Conservation (phyloP, 1,140 invertebrate species). For the Eriosoma lanigerum region DNA sequence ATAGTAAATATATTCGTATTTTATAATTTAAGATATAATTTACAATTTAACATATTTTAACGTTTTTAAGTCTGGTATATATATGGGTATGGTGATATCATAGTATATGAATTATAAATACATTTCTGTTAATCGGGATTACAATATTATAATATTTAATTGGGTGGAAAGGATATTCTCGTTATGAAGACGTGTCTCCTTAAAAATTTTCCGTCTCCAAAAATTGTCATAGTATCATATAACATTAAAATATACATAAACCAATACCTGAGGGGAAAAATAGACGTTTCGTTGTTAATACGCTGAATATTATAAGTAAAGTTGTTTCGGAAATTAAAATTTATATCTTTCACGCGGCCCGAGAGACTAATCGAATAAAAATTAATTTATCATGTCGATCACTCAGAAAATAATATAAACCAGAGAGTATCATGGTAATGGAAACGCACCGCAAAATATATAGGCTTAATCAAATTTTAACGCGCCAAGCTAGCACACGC, state of each 20-base stretch:
- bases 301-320: not conserved
- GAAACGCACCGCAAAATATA: constrained; percentile 3
- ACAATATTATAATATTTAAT: constrained; percentile 6
- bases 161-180: too few relatives aligned
- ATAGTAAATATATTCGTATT: too few relatives aligned
- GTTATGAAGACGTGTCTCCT: too few relatives aligned
- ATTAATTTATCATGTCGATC: constrained; percentile 39
- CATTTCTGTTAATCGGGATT: not conserved
- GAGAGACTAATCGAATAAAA: not conserved
- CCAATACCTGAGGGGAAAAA: not conserved
- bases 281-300: too few relatives aligned
- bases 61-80: not conserved
- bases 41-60: constrained; percentile 20
- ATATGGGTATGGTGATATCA: too few relatives aligned
- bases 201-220: constrained; percentile 6
- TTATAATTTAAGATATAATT: too few relatives aligned
- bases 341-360: not conserved
- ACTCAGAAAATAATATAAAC: constrained; percentile 22
- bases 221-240: not conserved
- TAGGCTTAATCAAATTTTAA: constrained; percentile 47
- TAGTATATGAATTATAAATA: constrained; percentile 36
- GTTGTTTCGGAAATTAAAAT: not conserved
- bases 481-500: not conserved
- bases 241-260: too few relatives aligned
- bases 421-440: not conserved